Evolutionary conservation across 2,888 invertebrate species (phyloP).

Genomic region (Acleris sparsana): DNA sequence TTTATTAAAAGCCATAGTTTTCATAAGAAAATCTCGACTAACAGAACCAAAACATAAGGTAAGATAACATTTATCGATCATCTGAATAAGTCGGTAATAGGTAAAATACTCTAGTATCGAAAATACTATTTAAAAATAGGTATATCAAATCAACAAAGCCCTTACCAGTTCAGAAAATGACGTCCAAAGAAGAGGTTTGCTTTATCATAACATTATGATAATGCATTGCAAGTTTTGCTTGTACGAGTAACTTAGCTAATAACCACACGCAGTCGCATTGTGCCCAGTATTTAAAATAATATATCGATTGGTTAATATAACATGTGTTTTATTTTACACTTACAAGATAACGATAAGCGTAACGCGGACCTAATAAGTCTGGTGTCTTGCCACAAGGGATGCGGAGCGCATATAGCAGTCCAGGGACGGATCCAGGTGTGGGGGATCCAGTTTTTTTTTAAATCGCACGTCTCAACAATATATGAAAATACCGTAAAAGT

Average conservation of each 20-base stretch:
- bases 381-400: too few relatives aligned
- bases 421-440: too few relatives aligned
- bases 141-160: slow-evolving; percentile 55
- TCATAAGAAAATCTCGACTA: too few relatives aligned
- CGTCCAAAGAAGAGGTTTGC: slow-evolving; percentile 68
- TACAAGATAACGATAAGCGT: not conserved
- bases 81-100: too few relatives aligned
- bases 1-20: too few relatives aligned
- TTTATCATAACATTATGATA: slow-evolving; percentile 53
- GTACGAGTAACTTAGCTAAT: slow-evolving; percentile 56
- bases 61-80: too few relatives aligned
- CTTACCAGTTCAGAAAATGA: slow-evolving; percentile 75
- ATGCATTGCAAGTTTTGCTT: slow-evolving; percentile 51
- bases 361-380: not conserved
- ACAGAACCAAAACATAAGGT: too few relatives aligned
- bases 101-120: slow-evolving; percentile 4
- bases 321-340: slow-evolving; percentile 37
- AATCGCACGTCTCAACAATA: too few relatives aligned
- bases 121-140: not conserved
- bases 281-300: slow-evolving; percentile 52
- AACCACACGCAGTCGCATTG: slow-evolving; percentile 58
- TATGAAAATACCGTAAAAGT: too few relatives aligned
- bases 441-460: too few relatives aligned
- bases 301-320: slow-evolving; percentile 58
- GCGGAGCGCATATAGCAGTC: too few relatives aligned